Evolutionary conservation across 1,140 invertebrate species (phyloP).

Genomic region (Drosophila azteca): DNA sequence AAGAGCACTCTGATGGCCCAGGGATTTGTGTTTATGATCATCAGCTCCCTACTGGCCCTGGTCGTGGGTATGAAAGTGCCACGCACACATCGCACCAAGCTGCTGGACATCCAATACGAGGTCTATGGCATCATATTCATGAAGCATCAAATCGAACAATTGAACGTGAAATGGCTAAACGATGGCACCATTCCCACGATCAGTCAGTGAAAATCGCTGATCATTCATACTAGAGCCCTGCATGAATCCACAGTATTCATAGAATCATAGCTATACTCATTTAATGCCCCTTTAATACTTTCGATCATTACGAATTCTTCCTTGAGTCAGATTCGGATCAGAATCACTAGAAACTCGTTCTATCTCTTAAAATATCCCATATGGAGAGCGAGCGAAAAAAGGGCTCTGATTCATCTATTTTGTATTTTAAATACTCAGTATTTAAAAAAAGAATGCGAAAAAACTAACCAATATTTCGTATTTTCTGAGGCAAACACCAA

Average conservation of each 20-base stretch:
- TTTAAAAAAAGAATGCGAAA: not conserved
- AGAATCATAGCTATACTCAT: no score
- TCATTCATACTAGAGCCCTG: no score
- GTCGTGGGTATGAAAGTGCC: conserved; percentile 80
- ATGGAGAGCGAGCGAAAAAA: no score
- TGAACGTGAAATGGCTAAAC: conserved; percentile 76
- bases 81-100: conserved; percentile 57
- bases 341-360: no score
- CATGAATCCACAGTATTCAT: no score
- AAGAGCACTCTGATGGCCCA: conserved; percentile 74
- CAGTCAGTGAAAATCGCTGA: conserved; percentile 42
- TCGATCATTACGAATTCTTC: no score
- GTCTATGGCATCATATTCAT: conserved; percentile 78
- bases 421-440: conserved; percentile 16
- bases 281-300: no score
- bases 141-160: conserved; percentile 80
- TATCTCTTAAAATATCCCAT: no score
- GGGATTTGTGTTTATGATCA: conserved; percentile 76
- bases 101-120: conserved; percentile 77
- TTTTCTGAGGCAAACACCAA: no score
- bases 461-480: no score
- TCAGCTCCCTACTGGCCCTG: conserved; percentile 66
- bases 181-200: conserved; percentile 81
- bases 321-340: no score
- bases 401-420: not conserved